phyloP scores from a whole-genome alignment of 2,113 vertebrate species.

The Smithornis capensis region DNA sequence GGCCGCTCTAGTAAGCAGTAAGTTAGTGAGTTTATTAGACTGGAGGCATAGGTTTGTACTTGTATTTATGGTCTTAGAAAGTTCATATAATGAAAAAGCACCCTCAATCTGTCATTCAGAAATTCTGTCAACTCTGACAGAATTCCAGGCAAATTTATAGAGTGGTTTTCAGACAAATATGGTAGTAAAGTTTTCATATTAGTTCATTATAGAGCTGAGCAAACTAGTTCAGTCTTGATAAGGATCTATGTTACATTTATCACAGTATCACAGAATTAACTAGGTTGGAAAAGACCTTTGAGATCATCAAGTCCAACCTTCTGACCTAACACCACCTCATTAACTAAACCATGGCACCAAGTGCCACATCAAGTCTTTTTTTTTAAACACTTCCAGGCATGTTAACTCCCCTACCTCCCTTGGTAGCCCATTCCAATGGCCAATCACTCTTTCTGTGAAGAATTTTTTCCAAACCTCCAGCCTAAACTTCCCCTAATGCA shows the following conservation, averaged over 20 bases:
- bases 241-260: background rate
- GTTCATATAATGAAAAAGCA: background rate
- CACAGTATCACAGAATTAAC: too few relatives aligned
- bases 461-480: too few relatives aligned
- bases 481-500: too few relatives aligned
- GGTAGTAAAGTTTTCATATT: background rate
- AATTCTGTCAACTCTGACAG: background rate
- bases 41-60: background rate
- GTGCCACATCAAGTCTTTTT: too few relatives aligned
- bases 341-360: too few relatives aligned
- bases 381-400: too few relatives aligned
- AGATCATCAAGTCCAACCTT: too few relatives aligned
- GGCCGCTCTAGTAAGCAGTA: background rate
- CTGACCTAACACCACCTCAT: too few relatives aligned
- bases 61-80: background rate
- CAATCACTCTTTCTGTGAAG: too few relatives aligned
- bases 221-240: background rate
- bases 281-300: too few relatives aligned
- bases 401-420: too few relatives aligned
- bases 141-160: conserved; percentile 16
- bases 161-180: background rate
- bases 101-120: background rate
- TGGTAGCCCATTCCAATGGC: too few relatives aligned
- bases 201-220: background rate
- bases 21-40: conserved; percentile 4